phyloP scores from a whole-genome alignment of 1,140 invertebrate genomes.

The Brachionus koreanus region DNA sequence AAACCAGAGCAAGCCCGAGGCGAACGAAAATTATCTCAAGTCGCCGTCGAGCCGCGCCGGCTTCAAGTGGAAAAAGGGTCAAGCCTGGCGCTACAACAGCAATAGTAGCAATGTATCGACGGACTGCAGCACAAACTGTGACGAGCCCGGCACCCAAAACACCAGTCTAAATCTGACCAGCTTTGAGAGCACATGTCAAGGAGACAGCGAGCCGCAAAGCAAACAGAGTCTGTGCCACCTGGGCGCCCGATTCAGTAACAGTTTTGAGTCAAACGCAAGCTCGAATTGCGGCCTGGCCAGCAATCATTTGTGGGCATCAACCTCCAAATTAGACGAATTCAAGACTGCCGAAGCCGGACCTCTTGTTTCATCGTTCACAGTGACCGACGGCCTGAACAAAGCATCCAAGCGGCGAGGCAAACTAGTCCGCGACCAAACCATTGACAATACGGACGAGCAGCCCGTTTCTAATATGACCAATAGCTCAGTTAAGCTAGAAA shows the following conservation, averaged over 20 bases:
- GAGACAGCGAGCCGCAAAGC: neutral
- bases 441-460: slow-evolving; percentile 18
- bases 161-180: neutral
- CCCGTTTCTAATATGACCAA: neutral
- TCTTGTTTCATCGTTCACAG: neutral
- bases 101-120: slow-evolving; percentile 3
- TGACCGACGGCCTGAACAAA: neutral
- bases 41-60: neutral
- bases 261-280: neutral
- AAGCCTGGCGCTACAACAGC: slow-evolving; percentile 37
- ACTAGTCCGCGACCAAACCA: slow-evolving; percentile 12
- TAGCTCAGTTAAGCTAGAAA: neutral
- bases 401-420: neutral
- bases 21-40: neutral
- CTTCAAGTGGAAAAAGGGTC: slow-evolving; percentile 32
- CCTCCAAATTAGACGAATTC: slow-evolving; percentile 5
- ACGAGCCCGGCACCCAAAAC: neutral
- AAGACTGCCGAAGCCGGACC: neutral
- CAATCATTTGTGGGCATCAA: neutral
- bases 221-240: neutral
- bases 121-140: slow-evolving; percentile 12
- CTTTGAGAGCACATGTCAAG: neutral
- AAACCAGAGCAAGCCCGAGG: neutral
- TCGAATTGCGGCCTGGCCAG: neutral
- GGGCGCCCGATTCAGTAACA: slow-evolving; percentile 12